Base-by-base conservation (phyloP, 2,888 invertebrate genomes). In the Apamea crenata region DNA sequence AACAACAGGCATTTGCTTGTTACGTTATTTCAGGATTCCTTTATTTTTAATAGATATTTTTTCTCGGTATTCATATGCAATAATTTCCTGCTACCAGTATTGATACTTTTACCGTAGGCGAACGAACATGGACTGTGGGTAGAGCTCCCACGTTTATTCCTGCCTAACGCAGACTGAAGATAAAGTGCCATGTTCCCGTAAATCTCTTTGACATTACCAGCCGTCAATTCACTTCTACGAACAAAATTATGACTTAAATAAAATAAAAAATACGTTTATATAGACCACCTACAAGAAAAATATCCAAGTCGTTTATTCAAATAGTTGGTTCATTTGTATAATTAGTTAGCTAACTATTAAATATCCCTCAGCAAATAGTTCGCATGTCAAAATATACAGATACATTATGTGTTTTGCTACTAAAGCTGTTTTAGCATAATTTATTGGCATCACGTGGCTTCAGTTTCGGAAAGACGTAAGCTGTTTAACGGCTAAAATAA, bases 361-460 rank as follows among this genome's bases (percentile, higher is more conserved):
- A 78, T 47, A 70, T 65, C 16, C 25, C 21, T 50, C 44, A 21
- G 32, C n/a, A 10, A 29, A 82, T 59, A 56, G 40, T 77, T 69
- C 44, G 7, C n/a, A 66, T 63, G 68, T 66, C 56, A 80, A 77
- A 74, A 77, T 74, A 74, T 67, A 72, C 50, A 73, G 29, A 74
- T 68, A 74, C 80, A 63, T 74, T 66, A 80, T 72, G 50, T 79
- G 80, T 83, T 83, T 75, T 77, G 69, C 73, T 67, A 77, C 69
- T 74, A 84, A 80, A 80, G 75, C 77, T 87, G 77, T 85, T 87
- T 85, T 75, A 29, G 69, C 67, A 68, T 77, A 80, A 84, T 87
- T 84, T 85, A 85, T 80, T 77, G 63, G 59, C 47, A 75, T 80
- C 75, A 87, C 87, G 87, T 84, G 87, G 61, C 36, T 71, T 69